Evolutionary conservation across 2,797 vertebrate species (phyloP), one percentile per base, ranked within the genome.

Genomic region (Periparus ater): DNA sequence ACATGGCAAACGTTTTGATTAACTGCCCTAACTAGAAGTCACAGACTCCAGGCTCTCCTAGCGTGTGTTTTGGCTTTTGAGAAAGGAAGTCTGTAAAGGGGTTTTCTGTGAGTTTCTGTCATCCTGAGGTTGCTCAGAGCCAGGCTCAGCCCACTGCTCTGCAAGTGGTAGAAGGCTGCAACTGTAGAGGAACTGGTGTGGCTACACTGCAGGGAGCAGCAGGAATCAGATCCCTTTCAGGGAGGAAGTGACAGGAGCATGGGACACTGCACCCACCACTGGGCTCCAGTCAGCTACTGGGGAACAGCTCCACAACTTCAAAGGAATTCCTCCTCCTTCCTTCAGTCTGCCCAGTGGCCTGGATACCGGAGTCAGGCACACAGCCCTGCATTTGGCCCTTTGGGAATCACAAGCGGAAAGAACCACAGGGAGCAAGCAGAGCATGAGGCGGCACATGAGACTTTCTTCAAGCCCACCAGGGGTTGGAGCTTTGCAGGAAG

Each of bases 1-100:
- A 85, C 85, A 91, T 51, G 81, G 93, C 76, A 94, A 94, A 91
- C 11, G 1, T 89, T 96, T 94, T 96, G 90, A 97, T 97, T 95
- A 96, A 95, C 95, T 92, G 67, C 91, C 81, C 68, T 87, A 72
- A 91, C 72, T 96, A 88, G 58, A 86, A 97, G 79, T 89, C 89
- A 63, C 26, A 92, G 92, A 72, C 67, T 80, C 73, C 17, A 72
- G 77, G 73, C 48, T 92, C 83, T 94, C 58, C 50, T 85, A 80
- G 84, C 1, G 0, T 61, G 70, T 60, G 77, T 83, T 95, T 80
- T 84, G 71, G 68, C 63, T 91, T 96, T 92, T 62, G 45, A 93
- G 87, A 93, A 93, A 93, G 85, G 77, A 92, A 82, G 74, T 63
- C 76, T 71, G 44, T 62, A 81, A 36, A 66, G 83, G 82, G 74